These are phyloP conservation scores for Elephas maximus DNA, from an alignment of 2,113 vertebrate species.

Conservation along the genomic window DNA sequence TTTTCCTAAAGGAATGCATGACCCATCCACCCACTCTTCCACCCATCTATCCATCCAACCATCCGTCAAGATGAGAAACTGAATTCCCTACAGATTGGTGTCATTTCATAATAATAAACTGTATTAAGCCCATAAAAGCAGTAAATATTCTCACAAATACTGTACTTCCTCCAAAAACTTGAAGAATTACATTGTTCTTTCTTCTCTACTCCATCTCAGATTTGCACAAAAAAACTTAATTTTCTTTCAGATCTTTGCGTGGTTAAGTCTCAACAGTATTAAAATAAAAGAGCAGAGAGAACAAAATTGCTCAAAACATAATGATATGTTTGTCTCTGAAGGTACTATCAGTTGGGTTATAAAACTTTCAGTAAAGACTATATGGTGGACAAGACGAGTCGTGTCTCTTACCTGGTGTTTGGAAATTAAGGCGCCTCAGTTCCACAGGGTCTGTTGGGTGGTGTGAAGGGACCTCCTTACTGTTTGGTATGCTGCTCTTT, in stretches of 20 bases:
- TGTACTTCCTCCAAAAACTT: background rate
- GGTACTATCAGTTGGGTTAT: background rate
- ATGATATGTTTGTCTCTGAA: background rate
- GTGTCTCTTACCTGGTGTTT: conserved; percentile 95
- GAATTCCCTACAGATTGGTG: background rate
- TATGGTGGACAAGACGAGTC: background rate
- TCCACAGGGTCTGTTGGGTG: conserved; percentile 98
- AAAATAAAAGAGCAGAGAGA: conserved; percentile 16
- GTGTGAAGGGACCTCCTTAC: conserved; percentile 97
- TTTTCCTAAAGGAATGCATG: background rate
- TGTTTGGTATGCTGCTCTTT: conserved; percentile 98
- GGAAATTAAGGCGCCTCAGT: conserved; percentile 98
- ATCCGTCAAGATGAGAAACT: conserved; percentile 35
- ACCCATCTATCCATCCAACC: background rate
- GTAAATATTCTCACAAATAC: background rate
- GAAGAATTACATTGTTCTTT: background rate
- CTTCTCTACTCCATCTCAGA: background rate
- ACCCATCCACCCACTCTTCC: background rate
- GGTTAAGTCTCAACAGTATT: background rate
- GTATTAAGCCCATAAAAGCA: background rate
- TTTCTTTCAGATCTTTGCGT: conserved; percentile 18
- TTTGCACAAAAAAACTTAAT: conserved; percentile 1
- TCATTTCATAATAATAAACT: conserved; percentile 35
- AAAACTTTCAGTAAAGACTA: background rate
- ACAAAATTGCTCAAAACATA: conserved; percentile 9